Conservation (phyloP, 2,888 invertebrate genomes). For the Teleogryllus oceanicus region DNA sequence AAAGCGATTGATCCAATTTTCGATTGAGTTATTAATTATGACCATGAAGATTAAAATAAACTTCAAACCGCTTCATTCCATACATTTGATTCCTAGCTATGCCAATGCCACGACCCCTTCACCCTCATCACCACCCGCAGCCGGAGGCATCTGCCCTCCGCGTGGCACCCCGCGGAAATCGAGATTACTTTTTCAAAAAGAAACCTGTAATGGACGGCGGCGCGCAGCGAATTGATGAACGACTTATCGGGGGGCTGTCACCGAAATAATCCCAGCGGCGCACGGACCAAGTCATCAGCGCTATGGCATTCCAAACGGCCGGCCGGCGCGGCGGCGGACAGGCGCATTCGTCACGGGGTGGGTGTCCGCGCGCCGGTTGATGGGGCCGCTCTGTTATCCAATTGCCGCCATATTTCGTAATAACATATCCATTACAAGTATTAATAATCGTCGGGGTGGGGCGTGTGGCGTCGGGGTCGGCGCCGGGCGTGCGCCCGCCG, state of each 20-base stretch:
- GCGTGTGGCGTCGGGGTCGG: not conserved
- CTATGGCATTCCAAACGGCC: too few species aligned
- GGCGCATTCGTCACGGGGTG: too few species aligned
- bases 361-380: too few species aligned
- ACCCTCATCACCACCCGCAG: not conserved
- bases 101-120: not conserved
- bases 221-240: not conserved
- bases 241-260: not conserved
- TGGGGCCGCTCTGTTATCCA: too few species aligned
- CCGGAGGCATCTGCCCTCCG: not conserved
- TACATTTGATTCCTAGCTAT: too few species aligned
- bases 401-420: not conserved
- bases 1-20: too few species aligned
- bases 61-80: too few species aligned
- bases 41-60: too few species aligned
- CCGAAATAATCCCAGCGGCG: not conserved
- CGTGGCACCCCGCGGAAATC: not conserved
- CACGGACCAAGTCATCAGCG: too few species aligned
- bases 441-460: not conserved
- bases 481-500: too few species aligned
- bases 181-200: constrained; percentile 6
- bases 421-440: constrained; percentile 7
- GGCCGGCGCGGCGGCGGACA: too few species aligned
- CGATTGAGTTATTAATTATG: too few species aligned
- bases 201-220: not conserved